Percentiles rank a stretch among this genome's conserved stretches.
Evolutionary conservation across 2,797 vertebrate species (phyloP).

Genomic region (Fistularia commersonii): DNA sequence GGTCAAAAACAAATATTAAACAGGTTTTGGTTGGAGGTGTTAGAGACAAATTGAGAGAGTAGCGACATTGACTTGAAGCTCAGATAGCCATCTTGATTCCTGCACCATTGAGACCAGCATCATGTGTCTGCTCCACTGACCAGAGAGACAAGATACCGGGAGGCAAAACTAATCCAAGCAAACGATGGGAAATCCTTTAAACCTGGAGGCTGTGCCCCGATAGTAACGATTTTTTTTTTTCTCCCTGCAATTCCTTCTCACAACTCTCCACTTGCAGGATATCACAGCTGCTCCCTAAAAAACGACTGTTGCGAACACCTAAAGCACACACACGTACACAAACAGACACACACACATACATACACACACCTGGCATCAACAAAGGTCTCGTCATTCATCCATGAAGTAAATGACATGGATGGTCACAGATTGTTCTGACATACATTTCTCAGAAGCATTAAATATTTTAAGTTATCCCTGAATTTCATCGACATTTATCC

Average conservation of each 20-base stretch:
- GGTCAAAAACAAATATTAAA: too few species aligned
- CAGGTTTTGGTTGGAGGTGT: conserved; percentile 15
- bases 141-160: conserved; percentile 49
- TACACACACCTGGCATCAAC: too few species aligned
- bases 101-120: conserved; percentile 38
- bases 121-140: conserved; percentile 51
- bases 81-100: conserved; percentile 50
- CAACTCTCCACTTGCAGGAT: conserved; percentile 28
- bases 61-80: conserved; percentile 12
- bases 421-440: too few species aligned
- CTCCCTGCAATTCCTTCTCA: conserved; percentile 18
- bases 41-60: too few species aligned
- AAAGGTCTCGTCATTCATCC: too few species aligned
- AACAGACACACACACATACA: too few species aligned
- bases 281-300: conserved; percentile 42
- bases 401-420: too few species aligned
- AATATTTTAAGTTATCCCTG: too few species aligned
- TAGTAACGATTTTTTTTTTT: conserved; percentile 36
- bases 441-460: too few species aligned
- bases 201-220: conserved; percentile 45
- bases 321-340: background rate
- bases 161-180: conserved; percentile 53
- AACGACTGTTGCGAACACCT: conserved; percentile 33
- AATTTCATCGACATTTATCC: too few species aligned
- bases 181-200: conserved; percentile 55